These are phyloP conservation scores for Lithophane ornitopus DNA, from an alignment of 2,888 invertebrate species.

Conservation along the genomic window DNA sequence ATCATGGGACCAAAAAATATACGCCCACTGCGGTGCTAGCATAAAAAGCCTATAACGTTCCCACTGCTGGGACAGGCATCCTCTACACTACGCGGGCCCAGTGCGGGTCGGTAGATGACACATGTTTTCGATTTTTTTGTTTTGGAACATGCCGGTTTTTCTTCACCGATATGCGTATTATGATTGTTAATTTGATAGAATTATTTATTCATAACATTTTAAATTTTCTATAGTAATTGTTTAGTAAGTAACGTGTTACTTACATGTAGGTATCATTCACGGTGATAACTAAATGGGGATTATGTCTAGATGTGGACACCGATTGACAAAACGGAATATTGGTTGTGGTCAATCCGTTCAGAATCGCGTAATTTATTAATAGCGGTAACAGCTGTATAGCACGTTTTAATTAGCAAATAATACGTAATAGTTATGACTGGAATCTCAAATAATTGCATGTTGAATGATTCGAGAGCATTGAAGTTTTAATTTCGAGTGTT, in stretches of 20 bases:
- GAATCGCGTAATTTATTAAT: neutral
- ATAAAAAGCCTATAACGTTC: neutral
- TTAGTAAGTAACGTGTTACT: neutral
- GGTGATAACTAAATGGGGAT: too few relatives aligned
- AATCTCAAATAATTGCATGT: conserved; percentile 52
- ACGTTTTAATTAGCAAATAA: conserved; percentile 42
- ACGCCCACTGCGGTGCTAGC: neutral
- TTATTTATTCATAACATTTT: neutral
- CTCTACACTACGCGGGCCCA: neutral
- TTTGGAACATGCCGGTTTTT: neutral
- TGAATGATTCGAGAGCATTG: conserved; percentile 46
- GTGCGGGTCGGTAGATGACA: neutral
- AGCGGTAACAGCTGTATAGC: conserved; percentile 41
- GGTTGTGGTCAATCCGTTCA: neutral
- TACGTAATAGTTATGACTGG: conserved; percentile 26
- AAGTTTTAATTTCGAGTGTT: conserved; percentile 13
- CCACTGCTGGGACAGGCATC: neutral
- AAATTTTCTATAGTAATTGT: neutral
- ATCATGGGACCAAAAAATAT: neutral
- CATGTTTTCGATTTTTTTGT: neutral
- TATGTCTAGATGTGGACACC: neutral
- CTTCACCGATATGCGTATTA: neutral
- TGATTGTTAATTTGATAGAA: neutral
- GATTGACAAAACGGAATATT: neutral
- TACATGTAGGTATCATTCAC: neutral